Evolutionary conservation across 2,113 vertebrate species (phyloP), one percentile per base, ranked within the genome.

Genomic region (Tiliqua scincoides): DNA sequence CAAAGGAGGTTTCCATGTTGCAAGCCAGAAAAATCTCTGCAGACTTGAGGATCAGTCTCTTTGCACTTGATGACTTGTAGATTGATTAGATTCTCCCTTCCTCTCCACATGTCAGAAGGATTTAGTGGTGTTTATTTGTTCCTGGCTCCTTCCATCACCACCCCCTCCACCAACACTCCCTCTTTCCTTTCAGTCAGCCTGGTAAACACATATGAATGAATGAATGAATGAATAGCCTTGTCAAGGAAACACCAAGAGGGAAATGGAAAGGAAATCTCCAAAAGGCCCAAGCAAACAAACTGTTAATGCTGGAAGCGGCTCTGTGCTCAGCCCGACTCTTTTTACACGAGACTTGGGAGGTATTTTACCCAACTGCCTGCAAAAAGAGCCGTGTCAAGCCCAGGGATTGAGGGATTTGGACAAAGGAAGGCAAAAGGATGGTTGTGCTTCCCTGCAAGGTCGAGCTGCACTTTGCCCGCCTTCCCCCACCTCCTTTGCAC

Each of bases 271-370:
- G 67, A 5, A 73, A 72, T 74, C 78, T 80, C 59, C 57, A 30
- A 63, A 80, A 81, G 68, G 77, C n/a, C 68, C 68, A 63, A 52
- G 37, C n/a, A 37, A 81, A 80, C 90, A 93, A 94, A 93, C 86
- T 91, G 94, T 93, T 94, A 93, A 94, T 2, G 89, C 85, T 79
- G 85, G 88, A 90, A 87, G 91, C 89, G 48, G 63, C 61, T 52
- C 89, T 83, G 79, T 89, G 89, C 63, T 76, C 86, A 82, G 70
- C 91, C 76, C 87, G 32, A 85, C 87, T 91, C 92, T 94, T 92
- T 94, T 94, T 94, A 94, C 95, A 93, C 0, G 93, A 94, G 94
- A 86, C 91, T 93, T 89, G 94, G 94, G 95, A 95, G 92, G 91
- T 89, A 91, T 95, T 95, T 92, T 85, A 76, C 95, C 92, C 90